phyloP scores from a whole-genome alignment of 92 coral and sea anemone genomes.

The Porites divaricata region DNA sequence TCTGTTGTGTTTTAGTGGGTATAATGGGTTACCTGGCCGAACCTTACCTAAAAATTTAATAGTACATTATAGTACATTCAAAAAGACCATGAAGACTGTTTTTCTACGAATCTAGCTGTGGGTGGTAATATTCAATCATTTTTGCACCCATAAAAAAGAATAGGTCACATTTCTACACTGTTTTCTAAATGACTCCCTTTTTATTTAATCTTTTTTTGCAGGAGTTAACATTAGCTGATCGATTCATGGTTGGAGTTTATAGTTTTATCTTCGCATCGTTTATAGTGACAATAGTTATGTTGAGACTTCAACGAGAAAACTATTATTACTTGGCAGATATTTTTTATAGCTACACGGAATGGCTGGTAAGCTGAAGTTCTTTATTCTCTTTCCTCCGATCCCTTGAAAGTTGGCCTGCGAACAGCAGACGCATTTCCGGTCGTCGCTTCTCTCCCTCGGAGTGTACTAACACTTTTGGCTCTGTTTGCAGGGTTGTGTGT shows the following conservation, averaged over 20 bases:
- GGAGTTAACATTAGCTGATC: constrained; percentile 98
- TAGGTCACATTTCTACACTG: neutral
- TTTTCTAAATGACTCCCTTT: neutral
- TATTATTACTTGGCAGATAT: constrained; percentile 83
- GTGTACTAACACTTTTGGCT: neutral
- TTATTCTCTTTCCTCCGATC: no score
- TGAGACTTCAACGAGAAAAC: constrained; percentile 91
- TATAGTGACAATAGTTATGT: constrained; percentile 95
- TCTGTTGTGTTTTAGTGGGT: no score
- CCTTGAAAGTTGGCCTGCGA: no score
- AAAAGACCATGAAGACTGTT: neutral
- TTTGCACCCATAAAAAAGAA: neutral
- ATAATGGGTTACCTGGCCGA: no score
- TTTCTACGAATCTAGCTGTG: neutral
- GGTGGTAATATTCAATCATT: neutral
- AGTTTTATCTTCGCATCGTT: constrained; percentile 97
- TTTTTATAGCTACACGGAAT: constrained; percentile 94
- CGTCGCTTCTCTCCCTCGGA: no score
- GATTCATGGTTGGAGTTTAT: constrained; percentile 99
- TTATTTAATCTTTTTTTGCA: constrained; percentile 25
- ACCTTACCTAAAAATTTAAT: no score
- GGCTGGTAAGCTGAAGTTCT: constrained; percentile 79
- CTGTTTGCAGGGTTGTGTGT: no score
- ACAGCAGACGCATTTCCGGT: no score
- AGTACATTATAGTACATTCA: no score